Evolutionary conservation across 2,797 vertebrate species (phyloP), one percentile per base, ranked within the genome.

Genomic region (Coregonus sp.): DNA sequence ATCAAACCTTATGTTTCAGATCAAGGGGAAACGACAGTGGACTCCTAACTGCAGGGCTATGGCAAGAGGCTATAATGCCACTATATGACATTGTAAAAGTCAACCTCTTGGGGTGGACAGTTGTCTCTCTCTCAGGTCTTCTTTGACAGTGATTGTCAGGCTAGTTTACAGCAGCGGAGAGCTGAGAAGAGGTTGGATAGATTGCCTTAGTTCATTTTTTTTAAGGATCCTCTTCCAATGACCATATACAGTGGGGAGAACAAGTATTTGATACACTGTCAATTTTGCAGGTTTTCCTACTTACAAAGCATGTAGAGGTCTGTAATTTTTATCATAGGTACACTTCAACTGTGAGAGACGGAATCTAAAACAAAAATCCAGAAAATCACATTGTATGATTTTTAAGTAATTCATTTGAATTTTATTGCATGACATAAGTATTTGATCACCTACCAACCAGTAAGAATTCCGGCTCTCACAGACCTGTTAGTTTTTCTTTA

Each of bases 181-280:
- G 29, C 16, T 18, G 4, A 50, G 40, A 16, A 29, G 61, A 52
- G 18, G 29, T 3, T 18, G 50, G 66, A 75, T 52, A 35, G 18
- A 18, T 33, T 75, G 61, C 65, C n/a, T 71, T 20, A 37, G 75
- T 68, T 67, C 0, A 47, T 69, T 29, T 16, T 33, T 73, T n/a
- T 25, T 18, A 18, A 33, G 51, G 65, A 68, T 40, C 37, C 52
- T 67, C 68, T 74, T 81, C 56, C 74, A 52, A 59, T 71, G 75
- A 76, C 71, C 69, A 20, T 25, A 37, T 3, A 29, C 25, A 25
- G 25, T 25, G 25, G 25, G 25, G 25, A 25, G 25, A 25, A 25
- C 25, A 25, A 25, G 25, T 25, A 25, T 25, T 25, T 25, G 25
- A 25, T 25, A 25, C 25, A 25, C 25, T 25, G 25, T 25, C 25